Conservation (phyloP, 2,888 invertebrate genomes). For the Pyrrhosoma nymphula region DNA sequence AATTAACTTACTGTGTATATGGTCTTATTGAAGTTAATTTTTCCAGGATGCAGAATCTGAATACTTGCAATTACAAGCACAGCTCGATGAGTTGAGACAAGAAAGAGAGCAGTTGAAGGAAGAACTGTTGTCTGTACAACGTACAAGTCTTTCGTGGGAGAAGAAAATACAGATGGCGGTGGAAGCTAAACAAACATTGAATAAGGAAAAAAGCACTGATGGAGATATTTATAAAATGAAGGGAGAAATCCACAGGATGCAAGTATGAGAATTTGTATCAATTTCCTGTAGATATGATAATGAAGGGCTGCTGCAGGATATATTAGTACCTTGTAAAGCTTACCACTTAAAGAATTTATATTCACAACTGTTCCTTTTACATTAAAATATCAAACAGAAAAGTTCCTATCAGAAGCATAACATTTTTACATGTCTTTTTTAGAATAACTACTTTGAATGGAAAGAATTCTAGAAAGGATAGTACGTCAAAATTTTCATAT, state of each 20-base stretch:
- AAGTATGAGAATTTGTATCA: conserved; percentile 78
- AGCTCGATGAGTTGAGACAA: conserved; percentile 83
- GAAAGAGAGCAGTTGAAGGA: conserved; percentile 84
- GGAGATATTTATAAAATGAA: conserved; percentile 89
- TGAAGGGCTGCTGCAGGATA: too few relatives aligned
- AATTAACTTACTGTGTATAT: background rate
- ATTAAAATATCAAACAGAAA: too few relatives aligned
- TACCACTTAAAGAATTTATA: too few relatives aligned
- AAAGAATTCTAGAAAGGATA: too few relatives aligned
- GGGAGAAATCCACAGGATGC: conserved; percentile 91
- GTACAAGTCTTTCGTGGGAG: conserved; percentile 89
- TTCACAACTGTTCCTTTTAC: too few relatives aligned
- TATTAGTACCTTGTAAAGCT: too few relatives aligned
- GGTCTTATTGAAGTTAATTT: background rate
- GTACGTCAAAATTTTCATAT: too few relatives aligned
- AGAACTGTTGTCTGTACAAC: conserved; percentile 82
- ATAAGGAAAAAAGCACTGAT: conserved; percentile 82
- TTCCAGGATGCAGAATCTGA: conserved; percentile 85
- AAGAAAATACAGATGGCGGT: conserved; percentile 87
- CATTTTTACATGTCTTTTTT: too few relatives aligned
- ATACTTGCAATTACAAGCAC: conserved; percentile 84
- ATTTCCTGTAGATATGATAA: background rate
- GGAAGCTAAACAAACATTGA: conserved; percentile 85
- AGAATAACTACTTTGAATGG: too few relatives aligned
- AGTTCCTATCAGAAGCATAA: too few relatives aligned